Percentiles rank a stretch among this genome's conserved stretches.
Evolutionary conservation across 2,888 invertebrate genomes (phyloP).

Genomic region (Troglohyphantes excavatus): DNA sequence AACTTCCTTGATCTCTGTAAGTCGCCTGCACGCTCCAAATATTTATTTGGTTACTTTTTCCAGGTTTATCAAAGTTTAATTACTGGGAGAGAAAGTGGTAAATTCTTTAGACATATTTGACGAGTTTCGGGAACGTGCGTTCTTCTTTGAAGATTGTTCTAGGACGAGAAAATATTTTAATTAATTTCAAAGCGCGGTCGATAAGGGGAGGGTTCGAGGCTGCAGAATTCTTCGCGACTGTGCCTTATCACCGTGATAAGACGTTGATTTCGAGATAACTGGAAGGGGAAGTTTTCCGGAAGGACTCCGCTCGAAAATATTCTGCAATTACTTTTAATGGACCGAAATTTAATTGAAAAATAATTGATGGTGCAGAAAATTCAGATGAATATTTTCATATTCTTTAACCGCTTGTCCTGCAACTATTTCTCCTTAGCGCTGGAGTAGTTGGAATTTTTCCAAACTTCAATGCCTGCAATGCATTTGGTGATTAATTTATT

Average conservation of each 20-base stretch:
- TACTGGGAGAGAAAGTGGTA: conserved; percentile 72
- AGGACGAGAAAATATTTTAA: conserved; percentile 76
- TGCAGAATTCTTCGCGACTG: conserved; percentile 76
- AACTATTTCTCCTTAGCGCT: conserved; percentile 4
- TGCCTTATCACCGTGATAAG: conserved; percentile 75
- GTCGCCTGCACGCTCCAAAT: conserved; percentile 15
- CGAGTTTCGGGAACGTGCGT: conserved; percentile 61
- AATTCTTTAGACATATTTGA: conserved; percentile 78
- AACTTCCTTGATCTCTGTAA: conserved; percentile 16
- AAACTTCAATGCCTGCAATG: background rate
- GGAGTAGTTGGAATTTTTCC: background rate
- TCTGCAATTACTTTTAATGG: conserved; percentile 77
- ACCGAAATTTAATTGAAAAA: conserved; percentile 77
- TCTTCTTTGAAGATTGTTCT: conserved; percentile 62
- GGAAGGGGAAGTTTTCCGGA: conserved; percentile 70
- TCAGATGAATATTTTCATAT: conserved; percentile 61
- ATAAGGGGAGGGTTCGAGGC: conserved; percentile 36
- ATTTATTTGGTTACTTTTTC: conserved; percentile 76
- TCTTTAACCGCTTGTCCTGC: conserved; percentile 26
- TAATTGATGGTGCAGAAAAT: conserved; percentile 76
- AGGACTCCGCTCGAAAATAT: conserved; percentile 74
- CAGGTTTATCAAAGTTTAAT: conserved; percentile 77
- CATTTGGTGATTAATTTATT: no score
- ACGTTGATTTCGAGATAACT: conserved; percentile 75
- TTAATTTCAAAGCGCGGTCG: conserved; percentile 77